Evolutionary conservation across 2,888 invertebrate species (phyloP), one percentile per base, ranked within the genome.

Genomic region (Philopedon plagiatum): DNA sequence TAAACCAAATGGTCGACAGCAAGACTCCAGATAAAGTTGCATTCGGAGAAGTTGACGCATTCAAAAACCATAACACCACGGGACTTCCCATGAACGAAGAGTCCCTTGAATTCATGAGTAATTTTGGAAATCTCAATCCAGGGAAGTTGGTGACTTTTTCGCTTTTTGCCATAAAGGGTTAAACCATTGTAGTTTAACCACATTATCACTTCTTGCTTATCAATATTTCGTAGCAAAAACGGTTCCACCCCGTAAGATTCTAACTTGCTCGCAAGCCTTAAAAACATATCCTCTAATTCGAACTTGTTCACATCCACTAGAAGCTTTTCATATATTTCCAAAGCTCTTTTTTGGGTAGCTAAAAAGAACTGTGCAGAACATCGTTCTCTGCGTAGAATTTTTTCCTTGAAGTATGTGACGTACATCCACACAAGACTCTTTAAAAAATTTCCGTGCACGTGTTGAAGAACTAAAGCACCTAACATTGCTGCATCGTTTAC

Each of bases 161-260:
- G 69, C 1, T 61, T 71, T 4, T 75, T 72, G 2, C 62, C 46
- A 37, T 71, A 77, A 0, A 70, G 62, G 4, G 70, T 51, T 32
- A 79, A 46, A 0, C 79, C 79, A 3, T 64, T 72, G 37, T 77
- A 64, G 57, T 78, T 78, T 29, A 79, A 75, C 73, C 78, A 78
- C 5, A 79, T 41, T 5, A 68, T 74, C 11, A 76, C 26, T 18
- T 76, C 73, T 19, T 73, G 58, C 0, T 64, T 64, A 5, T 75
- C 49, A 18, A 58, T 32, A 11, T 73, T 71, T 23, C 74, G 73
- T 1, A 78, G 75, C 1, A 76, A 49, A 64, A 76, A 76, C 0
- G 78, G 76, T 18, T 79, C 78, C 4, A 75, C 71, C 7, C 79
- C 79, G 51, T 79, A 79, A 11, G 77, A 77, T 34, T 77, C 74